Base-by-base conservation (phyloP, 2,113 vertebrate species). In the Cromileptes altivelis region DNA sequence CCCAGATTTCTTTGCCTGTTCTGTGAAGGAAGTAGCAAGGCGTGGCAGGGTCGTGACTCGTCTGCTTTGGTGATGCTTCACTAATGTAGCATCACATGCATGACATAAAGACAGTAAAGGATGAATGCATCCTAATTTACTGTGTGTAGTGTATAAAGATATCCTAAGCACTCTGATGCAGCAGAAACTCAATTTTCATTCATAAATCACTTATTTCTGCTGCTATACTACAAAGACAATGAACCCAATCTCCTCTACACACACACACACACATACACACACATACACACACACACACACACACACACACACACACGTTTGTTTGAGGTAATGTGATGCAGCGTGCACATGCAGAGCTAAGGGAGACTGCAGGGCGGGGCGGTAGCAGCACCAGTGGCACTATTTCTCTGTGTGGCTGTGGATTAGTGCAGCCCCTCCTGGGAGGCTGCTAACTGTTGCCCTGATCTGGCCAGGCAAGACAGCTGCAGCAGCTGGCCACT, bases 391-490 rank as follows among this genome's bases (percentile, higher is more conserved):
- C 62, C 70, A 75, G 40, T 19, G 65, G 80, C 80, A 87, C 42
- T 40, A 56, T 86, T 80, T 85, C n/a, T 76, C 42, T 70, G n/a
- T 83, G 73, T 73, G 77, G 76, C 81, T 75, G 53, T 84, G 84
- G 86, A 89, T 88, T 86, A 86, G 73, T 70, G 50, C 79, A 77
- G 58, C 42, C 82, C 85, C 72, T 89, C 78, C 85, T 80, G 67
- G 62, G 73, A 82, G 82, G 81, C 81, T 87, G 78, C 71, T 84
- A 88, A 84, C 77, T 72, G 85, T 79, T 86, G 88, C 75, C 77
- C 86, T 85, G 89, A 82, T 91, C 88, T 60, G 73, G 58, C 63
- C 72, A n/a, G 57, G 79, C 55, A 78, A 79, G 74, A 58, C 27
- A 47, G 49, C 81, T 76, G 70, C 73, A 81, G 84, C 84, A 84